Evolutionary conservation across 2,797 vertebrate genomes (phyloP).

Genomic region (Protosalanx chinensis): DNA sequence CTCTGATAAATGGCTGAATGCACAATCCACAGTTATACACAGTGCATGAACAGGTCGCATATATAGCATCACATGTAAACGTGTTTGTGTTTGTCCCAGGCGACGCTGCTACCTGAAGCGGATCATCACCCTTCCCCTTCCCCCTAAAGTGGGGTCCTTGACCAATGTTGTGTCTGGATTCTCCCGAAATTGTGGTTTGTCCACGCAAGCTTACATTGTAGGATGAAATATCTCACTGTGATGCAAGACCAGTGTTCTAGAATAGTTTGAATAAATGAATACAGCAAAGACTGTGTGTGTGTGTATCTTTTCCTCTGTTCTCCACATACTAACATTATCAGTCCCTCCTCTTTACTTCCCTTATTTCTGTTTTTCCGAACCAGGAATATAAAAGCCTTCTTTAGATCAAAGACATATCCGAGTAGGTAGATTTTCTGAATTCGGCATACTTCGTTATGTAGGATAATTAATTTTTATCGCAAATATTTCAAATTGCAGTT

Average conservation of each 20-base stretch:
- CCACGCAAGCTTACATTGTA: no score
- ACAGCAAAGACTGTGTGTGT: neutral
- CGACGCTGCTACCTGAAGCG: conserved; percentile 57
- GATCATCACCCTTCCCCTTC: conserved; percentile 52
- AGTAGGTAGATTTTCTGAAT: no score
- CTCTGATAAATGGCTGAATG: no score
- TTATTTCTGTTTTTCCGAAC: no score
- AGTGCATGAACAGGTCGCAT: neutral
- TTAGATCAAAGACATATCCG: no score
- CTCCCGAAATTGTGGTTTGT: conserved; percentile 26
- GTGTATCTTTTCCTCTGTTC: neutral
- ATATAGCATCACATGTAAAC: conserved; percentile 27
- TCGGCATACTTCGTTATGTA: no score
- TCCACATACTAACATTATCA: neutral
- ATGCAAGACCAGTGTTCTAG: no score
- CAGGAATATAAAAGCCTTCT: no score
- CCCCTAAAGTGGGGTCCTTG: conserved; percentile 33
- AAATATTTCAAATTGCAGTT: neutral
- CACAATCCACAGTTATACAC: neutral
- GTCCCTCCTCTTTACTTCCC: no score
- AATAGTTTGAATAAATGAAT: no score
- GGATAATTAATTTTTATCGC: no score
- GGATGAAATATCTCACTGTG: no score
- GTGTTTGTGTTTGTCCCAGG: conserved; percentile 37
- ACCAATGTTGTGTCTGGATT: conserved; percentile 54